A percentile compares a stretch with the other conserved stretches of the same genome.
phyloP scores from a whole-genome alignment of 2,888 invertebrate genomes.

The Eubasilissa splendida region DNA sequence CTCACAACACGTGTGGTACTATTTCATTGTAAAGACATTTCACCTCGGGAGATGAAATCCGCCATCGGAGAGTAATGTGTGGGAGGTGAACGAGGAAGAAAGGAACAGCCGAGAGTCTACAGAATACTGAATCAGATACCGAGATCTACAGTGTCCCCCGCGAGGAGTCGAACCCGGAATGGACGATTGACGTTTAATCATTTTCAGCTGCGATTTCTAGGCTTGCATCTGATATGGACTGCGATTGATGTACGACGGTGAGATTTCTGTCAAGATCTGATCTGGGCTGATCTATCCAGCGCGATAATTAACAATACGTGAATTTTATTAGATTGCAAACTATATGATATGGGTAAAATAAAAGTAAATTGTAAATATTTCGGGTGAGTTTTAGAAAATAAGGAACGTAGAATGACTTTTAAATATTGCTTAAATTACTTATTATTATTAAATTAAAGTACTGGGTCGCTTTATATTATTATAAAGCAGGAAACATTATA shows the following conservation, averaged over 20 bases:
- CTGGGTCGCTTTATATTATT: too few species aligned
- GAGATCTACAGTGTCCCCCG: conserved; percentile 44
- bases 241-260: neutral
- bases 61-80: conserved; percentile 39
- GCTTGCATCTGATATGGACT: conserved; percentile 2
- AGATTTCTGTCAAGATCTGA: conserved; percentile 16
- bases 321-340: too few species aligned
- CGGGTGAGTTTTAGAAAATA: too few species aligned
- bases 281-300: neutral
- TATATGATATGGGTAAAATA: too few species aligned
- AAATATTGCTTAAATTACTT: too few species aligned
- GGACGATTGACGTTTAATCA: conserved; percentile 21
- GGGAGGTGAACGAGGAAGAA: conserved; percentile 52
- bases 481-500: too few species aligned
- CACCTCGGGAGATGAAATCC: conserved; percentile 38
- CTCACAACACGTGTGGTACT: conserved; percentile 40
- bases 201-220: conserved; percentile 24
- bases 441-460: too few species aligned
- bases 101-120: conserved; percentile 29
- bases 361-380: too few species aligned
- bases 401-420: too few species aligned
- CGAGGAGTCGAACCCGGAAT: conserved; percentile 46
- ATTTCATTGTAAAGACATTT: conserved; percentile 23
- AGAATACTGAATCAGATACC: conserved; percentile 43
- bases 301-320: too few species aligned